Evolutionary conservation across 2,888 invertebrate species (phyloP).

Genomic region (Dermolepida albohirtum): DNA sequence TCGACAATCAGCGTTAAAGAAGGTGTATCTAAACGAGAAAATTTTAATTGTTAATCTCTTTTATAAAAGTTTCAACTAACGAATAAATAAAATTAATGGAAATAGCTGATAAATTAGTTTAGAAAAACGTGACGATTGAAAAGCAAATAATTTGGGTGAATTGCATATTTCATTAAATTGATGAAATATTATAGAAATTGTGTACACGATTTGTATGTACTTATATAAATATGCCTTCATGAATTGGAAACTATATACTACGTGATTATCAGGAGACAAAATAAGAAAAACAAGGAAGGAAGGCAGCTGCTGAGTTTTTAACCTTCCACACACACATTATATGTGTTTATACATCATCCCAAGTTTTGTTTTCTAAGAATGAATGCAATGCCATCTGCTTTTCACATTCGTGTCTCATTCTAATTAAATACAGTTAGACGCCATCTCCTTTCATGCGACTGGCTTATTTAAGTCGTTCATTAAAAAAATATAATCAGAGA

Average conservation of each 20-base stretch:
- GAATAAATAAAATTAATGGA: no score
- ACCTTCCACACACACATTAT: background rate
- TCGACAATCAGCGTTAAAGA: no score
- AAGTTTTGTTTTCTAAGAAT: constrained; percentile 19
- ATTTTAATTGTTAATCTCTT: no score
- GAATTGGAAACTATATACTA: background rate
- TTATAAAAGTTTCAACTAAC: no score
- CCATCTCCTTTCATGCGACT: background rate
- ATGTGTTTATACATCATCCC: constrained; percentile 12
- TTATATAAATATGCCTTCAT: no score
- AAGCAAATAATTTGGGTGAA: no score
- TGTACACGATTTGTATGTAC: no score
- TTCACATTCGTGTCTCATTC: constrained; percentile 25
- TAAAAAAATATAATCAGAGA: background rate
- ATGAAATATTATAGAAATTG: no score
- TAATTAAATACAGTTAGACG: constrained; percentile 10
- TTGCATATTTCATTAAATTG: no score
- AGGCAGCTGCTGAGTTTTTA: constrained; percentile 6
- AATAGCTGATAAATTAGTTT: no score
- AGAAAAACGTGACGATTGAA: no score
- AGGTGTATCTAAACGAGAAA: no score
- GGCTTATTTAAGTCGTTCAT: background rate
- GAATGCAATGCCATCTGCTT: constrained; percentile 14
- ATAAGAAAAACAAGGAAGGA: constrained; percentile 12
- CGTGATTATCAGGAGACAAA: background rate